Base-by-base conservation (phyloP, 2,113 vertebrate genomes). In the Pleuronectes platessa region DNA sequence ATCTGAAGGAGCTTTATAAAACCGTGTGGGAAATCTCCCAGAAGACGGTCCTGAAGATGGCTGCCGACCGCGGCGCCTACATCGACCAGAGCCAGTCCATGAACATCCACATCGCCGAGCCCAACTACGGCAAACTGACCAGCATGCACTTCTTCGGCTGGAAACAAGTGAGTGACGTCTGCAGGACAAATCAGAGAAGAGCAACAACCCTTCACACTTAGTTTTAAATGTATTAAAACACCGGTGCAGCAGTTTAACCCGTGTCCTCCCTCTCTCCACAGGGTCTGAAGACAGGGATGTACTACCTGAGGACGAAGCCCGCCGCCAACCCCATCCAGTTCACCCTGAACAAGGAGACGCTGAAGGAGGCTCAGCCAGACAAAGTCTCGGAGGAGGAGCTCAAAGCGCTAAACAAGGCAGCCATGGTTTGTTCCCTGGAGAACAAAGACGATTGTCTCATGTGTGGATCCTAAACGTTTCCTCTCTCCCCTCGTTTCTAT, bases 121-220 rank as follows among this genome's bases (percentile, higher is more conserved):
- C 98, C 5, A 99, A 99, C 92, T 99, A 99, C 0, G 98, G 98
- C 42, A 99, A 99, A 68, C 96, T 99, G 68, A 98, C 97, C 85
- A 99, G 98, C 93, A 99, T 99, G 98, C 98, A 99, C 93, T 99
- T 99, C 93, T 99, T 93, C 0, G 98, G 98, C 59, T 99, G 98
- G 98, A 99, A 99, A 37, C 97, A 98, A 92, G 98, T 97, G 42
- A 6, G 82, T 45, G 5, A 11, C 2, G 2, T 1, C 26, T 12
- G 0, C 3, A 8, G 10, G 49, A 45, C 0, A 3, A n/a, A 35
- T 61, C 11, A 27, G 0, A 1, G 0, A 27, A 58, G 23, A 26
- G 7, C 56, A 4, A 47, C 15, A 47, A 47, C 12, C 45, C 45
- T 12, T 47, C 14, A 47, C 7, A 35, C 31, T 27, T 24, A 24